Conservation (phyloP, 2,888 invertebrate species). For the Pammene aurita region DNA sequence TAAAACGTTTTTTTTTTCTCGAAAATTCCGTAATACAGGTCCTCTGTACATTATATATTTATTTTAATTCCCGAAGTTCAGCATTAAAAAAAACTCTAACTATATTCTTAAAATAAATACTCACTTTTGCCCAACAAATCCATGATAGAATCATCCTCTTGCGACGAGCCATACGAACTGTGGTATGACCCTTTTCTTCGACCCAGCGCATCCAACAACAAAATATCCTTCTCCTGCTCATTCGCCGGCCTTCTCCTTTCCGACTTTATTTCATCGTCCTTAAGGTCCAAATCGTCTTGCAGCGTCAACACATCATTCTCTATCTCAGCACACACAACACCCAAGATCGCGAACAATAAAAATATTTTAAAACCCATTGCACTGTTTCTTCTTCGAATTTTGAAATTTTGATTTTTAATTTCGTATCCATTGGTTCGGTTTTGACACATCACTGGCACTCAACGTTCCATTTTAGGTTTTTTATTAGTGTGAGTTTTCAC, state of each 20-base stretch:
- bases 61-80: no score
- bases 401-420: constrained; percentile 62
- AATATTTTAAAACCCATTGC: constrained; percentile 49
- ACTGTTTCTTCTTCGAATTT: constrained; percentile 64
- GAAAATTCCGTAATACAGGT: no score
- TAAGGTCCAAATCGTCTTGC: constrained; percentile 71
- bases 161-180: constrained; percentile 63
- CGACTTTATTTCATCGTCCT: constrained; percentile 60
- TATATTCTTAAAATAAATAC: constrained; percentile 55
- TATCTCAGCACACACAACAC: constrained; percentile 61
- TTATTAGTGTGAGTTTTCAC: constrained; percentile 34
- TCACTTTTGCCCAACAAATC: constrained; percentile 93
- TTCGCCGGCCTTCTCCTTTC: constrained; percentile 81
- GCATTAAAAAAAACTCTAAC: no score
- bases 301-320: constrained; percentile 77
- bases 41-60: no score
- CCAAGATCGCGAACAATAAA: constrained; percentile 43
- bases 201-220: constrained; percentile 88
- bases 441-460: constrained; percentile 52
- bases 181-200: constrained; percentile 84
- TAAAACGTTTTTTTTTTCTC: no score
- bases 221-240: constrained; percentile 89
- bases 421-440: constrained; percentile 60
- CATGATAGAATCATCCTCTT: constrained; percentile 88
- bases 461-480: constrained; percentile 48